A percentile compares a stretch with the other conserved stretches of the same genome.
phyloP scores from a whole-genome alignment of 2,797 vertebrate genomes.

The Otus scops region DNA sequence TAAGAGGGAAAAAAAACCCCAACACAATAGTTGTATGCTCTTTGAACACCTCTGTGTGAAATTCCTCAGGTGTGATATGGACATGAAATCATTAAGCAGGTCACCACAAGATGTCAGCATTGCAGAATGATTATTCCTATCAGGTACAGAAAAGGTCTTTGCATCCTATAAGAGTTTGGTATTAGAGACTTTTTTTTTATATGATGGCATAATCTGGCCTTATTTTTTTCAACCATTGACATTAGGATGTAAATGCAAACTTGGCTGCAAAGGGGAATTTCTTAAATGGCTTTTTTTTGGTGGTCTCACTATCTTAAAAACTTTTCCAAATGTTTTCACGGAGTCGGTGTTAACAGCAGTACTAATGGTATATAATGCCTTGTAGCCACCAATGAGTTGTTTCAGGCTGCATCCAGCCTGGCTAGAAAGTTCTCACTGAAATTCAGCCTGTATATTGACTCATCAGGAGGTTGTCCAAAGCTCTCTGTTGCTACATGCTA shows the following conservation, averaged over 20 bases:
- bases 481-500: neutral
- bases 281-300: neutral
- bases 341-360: neutral
- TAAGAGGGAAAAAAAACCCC: neutral
- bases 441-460: neutral
- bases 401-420: neutral
- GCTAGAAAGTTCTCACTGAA: neutral
- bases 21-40: neutral
- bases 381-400: neutral
- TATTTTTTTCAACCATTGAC: neutral
- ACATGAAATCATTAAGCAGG: neutral
- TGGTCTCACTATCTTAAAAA: neutral
- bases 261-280: neutral
- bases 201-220: neutral
- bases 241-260: neutral
- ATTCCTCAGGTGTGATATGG: neutral
- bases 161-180: neutral
- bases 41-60: neutral
- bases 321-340: neutral
- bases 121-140: conserved; percentile 7
- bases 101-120: conserved; percentile 61
- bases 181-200: neutral
- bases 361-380: neutral
- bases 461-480: neutral
- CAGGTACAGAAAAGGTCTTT: neutral